phyloP scores from a whole-genome alignment of 1,140 invertebrate species.

The Xylocopa sonorina region DNA sequence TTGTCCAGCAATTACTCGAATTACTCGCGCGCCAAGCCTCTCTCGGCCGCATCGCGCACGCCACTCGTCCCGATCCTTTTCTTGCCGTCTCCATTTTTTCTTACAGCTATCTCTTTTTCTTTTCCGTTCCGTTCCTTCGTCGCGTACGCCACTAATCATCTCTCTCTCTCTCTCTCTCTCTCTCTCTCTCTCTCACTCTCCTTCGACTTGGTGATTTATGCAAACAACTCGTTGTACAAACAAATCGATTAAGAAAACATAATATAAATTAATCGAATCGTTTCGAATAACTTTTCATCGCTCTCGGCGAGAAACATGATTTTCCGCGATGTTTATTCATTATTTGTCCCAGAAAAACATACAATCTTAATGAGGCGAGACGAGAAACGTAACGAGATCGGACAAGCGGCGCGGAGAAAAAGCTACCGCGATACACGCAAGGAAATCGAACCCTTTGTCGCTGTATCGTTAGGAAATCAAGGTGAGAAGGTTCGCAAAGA shows the following conservation, averaged over 20 bases:
- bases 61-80: constrained; percentile 30
- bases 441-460: too few relatives aligned
- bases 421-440: neutral
- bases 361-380: constrained; percentile 12
- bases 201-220: constrained; percentile 3
- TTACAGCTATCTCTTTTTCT: neutral
- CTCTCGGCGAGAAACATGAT: neutral
- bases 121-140: constrained; percentile 1
- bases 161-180: neutral
- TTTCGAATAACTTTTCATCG: neutral
- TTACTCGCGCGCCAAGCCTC: constrained; percentile 73
- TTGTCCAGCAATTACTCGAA: constrained; percentile 78
- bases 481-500: constrained; percentile 53
- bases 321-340: constrained; percentile 14
- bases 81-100: too few relatives aligned
- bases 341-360: constrained; percentile 5
- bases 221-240: constrained; percentile 11
- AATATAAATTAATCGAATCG: neutral
- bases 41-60: constrained; percentile 46
- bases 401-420: constrained; percentile 18
- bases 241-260: neutral
- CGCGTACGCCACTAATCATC: neutral
- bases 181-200: neutral
- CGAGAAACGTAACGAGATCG: constrained; percentile 42
- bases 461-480: neutral